Conservation (phyloP, 1,140 invertebrate genomes). For the Pseudomyrmex concolor region DNA sequence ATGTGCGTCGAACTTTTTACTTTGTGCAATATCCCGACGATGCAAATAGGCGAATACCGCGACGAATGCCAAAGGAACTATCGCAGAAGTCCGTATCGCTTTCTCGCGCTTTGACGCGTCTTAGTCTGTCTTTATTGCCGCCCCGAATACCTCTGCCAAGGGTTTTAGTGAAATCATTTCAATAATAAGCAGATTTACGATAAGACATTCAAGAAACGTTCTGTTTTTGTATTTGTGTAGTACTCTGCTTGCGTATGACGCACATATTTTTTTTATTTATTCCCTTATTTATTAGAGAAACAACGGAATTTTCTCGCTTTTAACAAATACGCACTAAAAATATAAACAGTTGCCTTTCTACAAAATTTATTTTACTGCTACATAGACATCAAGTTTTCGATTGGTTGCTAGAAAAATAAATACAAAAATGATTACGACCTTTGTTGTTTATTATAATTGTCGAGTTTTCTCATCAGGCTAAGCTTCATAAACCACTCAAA, state of each 20-base stretch:
- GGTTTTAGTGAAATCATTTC: conserved; percentile 27
- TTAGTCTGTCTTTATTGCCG: conserved; percentile 30
- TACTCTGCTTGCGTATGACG: neutral
- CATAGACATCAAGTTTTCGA: neutral
- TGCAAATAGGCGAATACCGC: conserved; percentile 33
- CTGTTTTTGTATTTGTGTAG: neutral
- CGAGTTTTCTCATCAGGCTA: conserved; percentile 33
- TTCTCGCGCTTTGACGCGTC: conserved; percentile 10
- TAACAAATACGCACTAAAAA: neutral
- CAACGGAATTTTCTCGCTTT: neutral
- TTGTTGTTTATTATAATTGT: conserved; percentile 34
- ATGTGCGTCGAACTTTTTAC: conserved; percentile 56
- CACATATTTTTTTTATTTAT: neutral
- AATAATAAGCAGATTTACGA: neutral
- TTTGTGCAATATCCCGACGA: conserved; percentile 41
- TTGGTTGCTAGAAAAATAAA: neutral
- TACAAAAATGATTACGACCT: neutral
- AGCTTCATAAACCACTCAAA: conserved; percentile 45
- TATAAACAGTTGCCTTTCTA: neutral
- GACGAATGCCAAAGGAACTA: conserved; percentile 28
- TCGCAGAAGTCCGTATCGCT: conserved; percentile 14
- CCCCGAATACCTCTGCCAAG: conserved; percentile 1
- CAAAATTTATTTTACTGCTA: neutral
- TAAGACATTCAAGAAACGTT: neutral
- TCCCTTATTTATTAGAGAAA: neutral